Base-by-base conservation (phyloP, 2,888 invertebrate species). In the Cosmopolites sordidus region DNA sequence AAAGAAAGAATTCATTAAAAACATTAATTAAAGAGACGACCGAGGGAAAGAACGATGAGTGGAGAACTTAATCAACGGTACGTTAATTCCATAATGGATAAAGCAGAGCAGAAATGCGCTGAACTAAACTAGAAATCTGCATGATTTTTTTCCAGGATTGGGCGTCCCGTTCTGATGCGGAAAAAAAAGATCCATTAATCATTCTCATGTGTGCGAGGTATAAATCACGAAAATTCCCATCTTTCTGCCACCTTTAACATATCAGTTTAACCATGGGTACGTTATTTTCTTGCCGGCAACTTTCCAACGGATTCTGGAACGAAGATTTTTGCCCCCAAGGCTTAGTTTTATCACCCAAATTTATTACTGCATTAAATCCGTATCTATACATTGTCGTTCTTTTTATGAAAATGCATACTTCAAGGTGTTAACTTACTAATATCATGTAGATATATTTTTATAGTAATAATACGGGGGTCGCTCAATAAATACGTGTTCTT, bases 361-460 rank as follows among this genome's bases (percentile, higher is more conserved):
- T 41, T 47, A 47, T 47, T 29, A 11, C 47, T 22, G 39, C 46
- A 46, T 46, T 46, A 46, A 46, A 46, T 37, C 46, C 22, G 22
- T 39, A 46, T 46, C 46, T 46, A 17, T 46, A 46, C 46, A 18
- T 46, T 18, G 18, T 9, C 46, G 16, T n/a, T n/a, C n/a, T n/a
- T n/a, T n/a, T n/a, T n/a, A n/a, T n/a, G n/a, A n/a, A n/a, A n/a
- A n/a, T n/a, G n/a, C n/a, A n/a, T n/a, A n/a, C n/a, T n/a, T n/a
- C n/a, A n/a, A n/a, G n/a, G n/a, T n/a, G n/a, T n/a, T n/a, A n/a
- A n/a, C n/a, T n/a, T n/a, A n/a, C n/a, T n/a, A n/a, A n/a, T n/a
- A n/a, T n/a, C n/a, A n/a, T n/a, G n/a, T n/a, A n/a, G n/a, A n/a
- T n/a, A n/a, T n/a, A n/a, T n/a, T n/a, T n/a, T n/a, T n/a, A n/a